Evolutionary conservation across 2,113 vertebrate genomes (phyloP), one percentile per base, ranked within the genome.

Genomic region (Centropristis striata): DNA sequence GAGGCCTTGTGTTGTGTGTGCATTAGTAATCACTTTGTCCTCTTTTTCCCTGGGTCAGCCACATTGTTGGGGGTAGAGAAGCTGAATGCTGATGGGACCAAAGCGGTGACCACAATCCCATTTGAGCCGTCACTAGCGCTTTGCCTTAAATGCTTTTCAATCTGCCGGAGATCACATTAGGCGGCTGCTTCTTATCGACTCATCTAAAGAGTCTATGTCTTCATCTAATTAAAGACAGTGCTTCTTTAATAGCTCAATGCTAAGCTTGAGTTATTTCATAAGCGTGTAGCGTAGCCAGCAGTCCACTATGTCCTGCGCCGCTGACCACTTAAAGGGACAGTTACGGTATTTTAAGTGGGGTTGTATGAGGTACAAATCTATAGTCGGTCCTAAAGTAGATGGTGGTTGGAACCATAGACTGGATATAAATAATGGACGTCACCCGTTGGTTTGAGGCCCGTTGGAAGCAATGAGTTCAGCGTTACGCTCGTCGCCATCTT

Each of bases 111-210:
- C 66, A 74, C 88, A 84, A 84, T 91, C 81, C 80, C 80, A 88
- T 91, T 78, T 86, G 74, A 88, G 87, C 86, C 85, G 88, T 86
- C 86, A 86, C 85, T 87, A 84, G 76, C 89, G 47, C 84, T 90
- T 92, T 85, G 75, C 77, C 84, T 90, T 93, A 91, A 93, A 92
- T 90, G 90, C 88, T 92, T 93, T 93, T 92, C 88, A 92, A 93
- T 91, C 92, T 92, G 90, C 83, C 90, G 67, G 28, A 86, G 91
- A 92, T 93, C 88, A 86, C 91, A 93, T 90, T 92, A 92, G 88
- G 76, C 46, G 50, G 74, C 88, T 85, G 65, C 75, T 85, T 91
- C 89, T 92, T 91, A 93, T 92, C 86, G 89, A 91, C 91, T 91
- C 84, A 91, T 92, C 90, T 82, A 89, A 91, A 90, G 90, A 89